Percentiles rank a stretch among this genome's conserved stretches.
Conservation (phyloP, 2,888 invertebrate genomes). For the Habroteleia sp. region DNA sequence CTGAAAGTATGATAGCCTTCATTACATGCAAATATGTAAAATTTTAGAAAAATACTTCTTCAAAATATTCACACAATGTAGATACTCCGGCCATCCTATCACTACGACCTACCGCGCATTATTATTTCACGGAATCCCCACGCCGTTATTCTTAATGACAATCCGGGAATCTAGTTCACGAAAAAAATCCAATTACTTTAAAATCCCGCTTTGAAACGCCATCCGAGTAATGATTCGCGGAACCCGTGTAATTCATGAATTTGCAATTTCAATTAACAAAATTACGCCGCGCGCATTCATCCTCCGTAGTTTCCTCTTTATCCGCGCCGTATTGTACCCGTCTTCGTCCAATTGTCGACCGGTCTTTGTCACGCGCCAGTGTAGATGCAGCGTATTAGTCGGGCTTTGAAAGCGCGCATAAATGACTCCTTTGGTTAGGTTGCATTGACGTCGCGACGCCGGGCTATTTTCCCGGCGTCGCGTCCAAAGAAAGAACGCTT, state of each 20-base stretch:
- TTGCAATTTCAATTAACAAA: constrained; percentile 58
- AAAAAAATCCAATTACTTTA: constrained; percentile 47
- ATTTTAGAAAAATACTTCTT: no score
- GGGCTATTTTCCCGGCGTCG: constrained; percentile 39
- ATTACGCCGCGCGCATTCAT: constrained; percentile 50
- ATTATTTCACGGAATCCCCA: constrained; percentile 27
- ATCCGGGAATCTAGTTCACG: constrained; percentile 33
- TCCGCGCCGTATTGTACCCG: constrained; percentile 22
- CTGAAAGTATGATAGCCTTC: no score
- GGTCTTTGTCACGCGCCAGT: constrained; percentile 28
- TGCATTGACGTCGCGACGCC: constrained; percentile 56
- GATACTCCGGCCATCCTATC: neutral
- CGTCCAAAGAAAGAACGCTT: constrained; percentile 27
- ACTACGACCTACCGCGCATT: constrained; percentile 21
- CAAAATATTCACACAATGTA: no score
- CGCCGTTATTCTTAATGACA: constrained; percentile 36
- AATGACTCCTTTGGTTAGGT: constrained; percentile 54
- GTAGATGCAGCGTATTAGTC: constrained; percentile 38
- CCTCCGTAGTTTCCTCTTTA: constrained; percentile 31
- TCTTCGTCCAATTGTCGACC: constrained; percentile 20
- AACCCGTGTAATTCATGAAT: constrained; percentile 49
- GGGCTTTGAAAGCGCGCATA: constrained; percentile 51
- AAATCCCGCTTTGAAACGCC: constrained; percentile 16
- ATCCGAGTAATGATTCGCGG: constrained; percentile 25
- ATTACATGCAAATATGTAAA: no score